Evolutionary conservation across 2,888 invertebrate genomes (phyloP).

Genomic region (Dendrolimus houi): DNA sequence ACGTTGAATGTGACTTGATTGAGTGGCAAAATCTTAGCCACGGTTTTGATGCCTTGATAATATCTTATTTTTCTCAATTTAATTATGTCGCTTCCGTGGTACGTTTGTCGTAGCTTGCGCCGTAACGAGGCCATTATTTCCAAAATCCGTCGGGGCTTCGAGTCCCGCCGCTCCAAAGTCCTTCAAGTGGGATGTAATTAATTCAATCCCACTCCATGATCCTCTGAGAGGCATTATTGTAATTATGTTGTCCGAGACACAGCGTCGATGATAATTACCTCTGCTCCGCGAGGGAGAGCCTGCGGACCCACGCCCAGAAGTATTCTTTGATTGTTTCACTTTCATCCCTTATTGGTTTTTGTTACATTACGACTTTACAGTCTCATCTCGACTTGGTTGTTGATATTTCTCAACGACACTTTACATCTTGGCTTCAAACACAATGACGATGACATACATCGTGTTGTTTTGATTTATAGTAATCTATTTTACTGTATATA

Average conservation of each 20-base stretch:
- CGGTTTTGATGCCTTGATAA: neutral
- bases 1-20: no score
- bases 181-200: conserved; percentile 12
- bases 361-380: no score
- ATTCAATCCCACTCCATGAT: conserved; percentile 23
- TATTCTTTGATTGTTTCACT: neutral
- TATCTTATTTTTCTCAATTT: neutral
- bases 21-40: no score
- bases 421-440: no score
- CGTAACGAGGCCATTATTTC: neutral
- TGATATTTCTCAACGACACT: no score
- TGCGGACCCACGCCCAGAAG: neutral
- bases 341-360: neutral
- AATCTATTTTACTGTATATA: no score
- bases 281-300: neutral
- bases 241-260: conserved; percentile 4
- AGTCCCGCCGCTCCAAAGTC: neutral
- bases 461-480: no score
- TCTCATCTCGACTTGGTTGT: no score
- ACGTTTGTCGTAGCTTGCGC: neutral
- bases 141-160: neutral
- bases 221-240: conserved; percentile 3
- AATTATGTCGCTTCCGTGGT: neutral
- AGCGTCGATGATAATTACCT: neutral
- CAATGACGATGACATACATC: no score